A percentile compares a stretch with the other conserved stretches of the same genome.
Evolutionary conservation across 2,113 vertebrate species (phyloP).

Genomic region (Psettodes erumei): DNA sequence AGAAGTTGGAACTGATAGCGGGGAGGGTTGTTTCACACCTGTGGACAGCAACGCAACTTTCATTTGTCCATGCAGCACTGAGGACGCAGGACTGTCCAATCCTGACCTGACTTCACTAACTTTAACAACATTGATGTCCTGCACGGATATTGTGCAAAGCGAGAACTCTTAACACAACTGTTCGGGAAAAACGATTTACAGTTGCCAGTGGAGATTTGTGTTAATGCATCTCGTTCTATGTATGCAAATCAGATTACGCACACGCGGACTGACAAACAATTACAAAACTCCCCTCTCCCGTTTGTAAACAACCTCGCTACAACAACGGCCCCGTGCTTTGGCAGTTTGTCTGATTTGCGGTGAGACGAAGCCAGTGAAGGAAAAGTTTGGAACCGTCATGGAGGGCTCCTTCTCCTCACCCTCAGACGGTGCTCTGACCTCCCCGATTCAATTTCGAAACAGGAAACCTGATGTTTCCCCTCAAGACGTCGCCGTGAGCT

Average conservation of each 20-base stretch:
- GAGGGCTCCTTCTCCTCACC: too few species aligned
- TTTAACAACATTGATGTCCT: not conserved
- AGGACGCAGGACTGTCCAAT: not conserved
- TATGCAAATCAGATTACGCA: too few species aligned
- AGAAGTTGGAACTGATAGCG: not conserved
- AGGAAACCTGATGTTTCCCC: not conserved
- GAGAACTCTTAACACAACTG: too few species aligned
- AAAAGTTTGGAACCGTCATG: not conserved
- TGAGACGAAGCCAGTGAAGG: not conserved
- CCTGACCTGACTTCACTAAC: too few species aligned
- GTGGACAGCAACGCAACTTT: not conserved
- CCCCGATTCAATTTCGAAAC: not conserved
- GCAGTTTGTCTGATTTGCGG: too few species aligned
- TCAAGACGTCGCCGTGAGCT: constrained; percentile 8
- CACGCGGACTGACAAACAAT: too few species aligned
- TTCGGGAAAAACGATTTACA: too few species aligned
- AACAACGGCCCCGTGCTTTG: too few species aligned
- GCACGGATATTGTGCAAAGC: not conserved
- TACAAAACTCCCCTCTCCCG: too few species aligned
- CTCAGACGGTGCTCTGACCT: not conserved
- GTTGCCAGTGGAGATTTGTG: too few species aligned
- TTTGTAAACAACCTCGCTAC: too few species aligned
- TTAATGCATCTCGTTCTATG: too few species aligned
- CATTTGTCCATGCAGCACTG: not conserved
- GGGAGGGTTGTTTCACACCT: not conserved